Evolutionary conservation across 2,888 invertebrate genomes (phyloP), one percentile per base, ranked within the genome.

Genomic region (Ophraella communa): DNA sequence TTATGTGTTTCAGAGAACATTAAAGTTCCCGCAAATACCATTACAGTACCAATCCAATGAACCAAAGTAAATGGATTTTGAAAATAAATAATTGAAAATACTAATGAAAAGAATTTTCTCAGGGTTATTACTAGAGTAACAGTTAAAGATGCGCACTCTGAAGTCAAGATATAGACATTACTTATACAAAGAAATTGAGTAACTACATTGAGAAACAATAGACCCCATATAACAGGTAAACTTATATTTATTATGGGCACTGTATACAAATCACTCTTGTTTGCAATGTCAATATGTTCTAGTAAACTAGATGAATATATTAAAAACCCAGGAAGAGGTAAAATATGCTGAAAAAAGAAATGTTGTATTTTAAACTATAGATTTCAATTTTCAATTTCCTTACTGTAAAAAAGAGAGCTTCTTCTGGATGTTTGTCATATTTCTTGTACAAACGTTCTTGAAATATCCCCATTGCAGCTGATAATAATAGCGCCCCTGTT

Each of bases 51-150:
- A 39, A 93, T 76, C 95, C 97, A 96, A 80, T 99, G 98, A 49
- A 88, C 88, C 0, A 88, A 7, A 0, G 97, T 98, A 78, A 99
- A 99, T 0, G 95, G 92, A 85, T 98, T 99, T 74, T 90, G 87
- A 80, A 99, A 99, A 82, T 97, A 96, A 53, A 94, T 75, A 72
- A 99, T 96, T 0, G 98, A 98, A 79, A 99, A 92, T n/a, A 99
- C 82, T 35, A 99, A 84, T 0, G 97, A 97, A 30, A 95, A 87
- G 79, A 99, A 99, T 83, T 99, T 99, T 54, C 99, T 86, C 59
- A 98, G 83, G 0, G 99, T 99, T 27, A 99, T 92, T 0, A 99
- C 95, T 72, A 99, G 84, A 0, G 98, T 98, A 1, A 99, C 97
- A 0, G 96, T 95, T 47, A 99, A 82, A 0, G 98, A 96, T 0